These are phyloP conservation scores for Ectropis grisescens DNA, from an alignment of 1,140 invertebrate genomes.

Conservation along the genomic window DNA sequence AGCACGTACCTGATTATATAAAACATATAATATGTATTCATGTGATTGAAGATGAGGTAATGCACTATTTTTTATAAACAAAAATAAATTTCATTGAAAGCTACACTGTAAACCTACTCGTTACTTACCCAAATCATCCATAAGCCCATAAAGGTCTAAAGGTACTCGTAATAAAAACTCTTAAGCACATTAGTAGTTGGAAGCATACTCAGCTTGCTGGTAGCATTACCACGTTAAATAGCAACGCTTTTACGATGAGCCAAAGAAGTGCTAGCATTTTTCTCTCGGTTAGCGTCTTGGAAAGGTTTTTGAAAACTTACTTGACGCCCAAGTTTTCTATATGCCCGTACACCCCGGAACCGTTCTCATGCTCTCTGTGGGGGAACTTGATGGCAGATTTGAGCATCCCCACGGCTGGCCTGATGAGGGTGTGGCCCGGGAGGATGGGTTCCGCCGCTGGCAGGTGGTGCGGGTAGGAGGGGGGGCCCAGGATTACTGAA, in stretches of 20 bases:
- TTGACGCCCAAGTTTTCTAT: conserved; percentile 34
- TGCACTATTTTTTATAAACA: no score
- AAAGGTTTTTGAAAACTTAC: conserved; percentile 14
- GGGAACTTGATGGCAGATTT: conserved; percentile 51
- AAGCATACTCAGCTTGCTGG: background rate
- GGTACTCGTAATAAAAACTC: background rate
- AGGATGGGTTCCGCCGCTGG: conserved; percentile 42
- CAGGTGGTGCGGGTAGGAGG: conserved; percentile 27
- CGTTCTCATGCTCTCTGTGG: conserved; percentile 32
- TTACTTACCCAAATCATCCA: no score
- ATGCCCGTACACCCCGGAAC: conserved; percentile 44
- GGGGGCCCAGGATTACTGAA: conserved; percentile 25
- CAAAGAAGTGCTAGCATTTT: background rate
- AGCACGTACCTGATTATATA: no score
- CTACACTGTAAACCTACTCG: no score
- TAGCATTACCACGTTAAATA: background rate
- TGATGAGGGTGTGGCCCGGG: conserved; percentile 46
- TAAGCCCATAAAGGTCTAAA: no score
- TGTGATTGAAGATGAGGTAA: no score
- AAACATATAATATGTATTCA: no score
- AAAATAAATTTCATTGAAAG: no score
- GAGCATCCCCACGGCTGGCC: conserved; percentile 42
- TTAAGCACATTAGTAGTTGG: background rate
- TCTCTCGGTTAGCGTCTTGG: background rate
- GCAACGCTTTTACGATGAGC: no score